Evolutionary conservation across 2,888 invertebrate species (phyloP), one percentile per base, ranked within the genome.

Genomic region (Euzophera pinguis): DNA sequence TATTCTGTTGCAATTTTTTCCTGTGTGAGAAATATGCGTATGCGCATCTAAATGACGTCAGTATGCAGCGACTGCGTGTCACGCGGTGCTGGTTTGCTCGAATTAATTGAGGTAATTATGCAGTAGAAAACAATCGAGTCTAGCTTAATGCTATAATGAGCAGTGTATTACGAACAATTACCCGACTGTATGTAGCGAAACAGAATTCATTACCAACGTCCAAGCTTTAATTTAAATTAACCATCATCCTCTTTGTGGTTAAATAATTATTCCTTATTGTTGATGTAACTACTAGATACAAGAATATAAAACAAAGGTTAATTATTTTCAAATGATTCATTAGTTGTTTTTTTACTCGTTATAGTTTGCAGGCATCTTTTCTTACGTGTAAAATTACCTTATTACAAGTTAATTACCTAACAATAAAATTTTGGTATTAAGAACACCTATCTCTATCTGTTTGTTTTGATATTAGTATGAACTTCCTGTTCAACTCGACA

Each of bases 71-170:
- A 66, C 65, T 75, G 72, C 70, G 65, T 77, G 79, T 81, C 81
- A 79, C 75, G 79, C 79, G 70, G 71, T 65, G 67, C 73, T 78
- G 65, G 70, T 80, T 74, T 76, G 75, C 81, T 76, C 63, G 82
- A 81, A 80, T 85, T 89, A 89, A 89, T 90, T 84, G 81, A 71
- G 64, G 77, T 71, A 84, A 86, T 88, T 87, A 84, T 74, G 66
- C 64, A 75, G 78, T 77, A 84, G 82, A 87, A 88, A 85, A 87
- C 80, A 86, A 84, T 83, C 73, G 70, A 72, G 76, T 64, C 74
- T 67, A 73, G 71, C 74, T 75, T 78, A 78, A 75, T 72, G 67
- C 73, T 70, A 65, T 81, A 82, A 83, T 75, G 73, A 80, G 69
- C 61, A 63, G 66, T 65, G 66, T 77, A 84, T 79, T 83, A 81